Conservation (phyloP, 2,888 invertebrate species). For the Poecilobothrus nobilitatus region DNA sequence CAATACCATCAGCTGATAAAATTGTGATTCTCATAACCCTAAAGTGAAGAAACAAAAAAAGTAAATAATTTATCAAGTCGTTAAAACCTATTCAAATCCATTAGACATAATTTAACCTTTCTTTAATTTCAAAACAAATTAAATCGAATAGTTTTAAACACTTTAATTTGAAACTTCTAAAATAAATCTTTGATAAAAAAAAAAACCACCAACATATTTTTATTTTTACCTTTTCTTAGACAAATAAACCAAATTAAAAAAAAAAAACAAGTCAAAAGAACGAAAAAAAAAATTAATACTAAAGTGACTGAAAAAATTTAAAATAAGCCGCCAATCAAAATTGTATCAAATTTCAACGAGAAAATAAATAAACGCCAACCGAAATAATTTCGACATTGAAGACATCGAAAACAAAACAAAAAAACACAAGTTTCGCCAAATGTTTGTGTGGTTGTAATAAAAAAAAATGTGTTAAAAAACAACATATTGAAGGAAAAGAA, state of each 20-base stretch:
- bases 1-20: too few relatives aligned
- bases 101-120: too few relatives aligned
- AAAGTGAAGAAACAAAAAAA: too few relatives aligned
- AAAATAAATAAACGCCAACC: background rate
- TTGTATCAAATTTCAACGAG: background rate
- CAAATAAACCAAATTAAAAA: background rate
- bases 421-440: background rate
- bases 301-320: background rate
- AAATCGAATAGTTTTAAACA: too few relatives aligned
- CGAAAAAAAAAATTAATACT: background rate
- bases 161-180: too few relatives aligned
- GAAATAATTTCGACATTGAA: conserved; percentile 1
- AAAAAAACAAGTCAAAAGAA: too few relatives aligned
- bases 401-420: background rate
- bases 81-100: too few relatives aligned
- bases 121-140: too few relatives aligned
- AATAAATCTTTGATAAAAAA: background rate
- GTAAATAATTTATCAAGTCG: too few relatives aligned
- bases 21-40: too few relatives aligned
- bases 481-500: background rate
- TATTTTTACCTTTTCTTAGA: background rate
- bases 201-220: background rate
- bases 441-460: background rate
- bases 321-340: conserved; percentile 6
- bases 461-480: background rate